Percentiles rank a stretch among this genome's conserved stretches.
These are phyloP conservation scores for Thymelicus sylvestris DNA, from an alignment of 2,888 invertebrate genomes.

Conservation along the genomic window DNA sequence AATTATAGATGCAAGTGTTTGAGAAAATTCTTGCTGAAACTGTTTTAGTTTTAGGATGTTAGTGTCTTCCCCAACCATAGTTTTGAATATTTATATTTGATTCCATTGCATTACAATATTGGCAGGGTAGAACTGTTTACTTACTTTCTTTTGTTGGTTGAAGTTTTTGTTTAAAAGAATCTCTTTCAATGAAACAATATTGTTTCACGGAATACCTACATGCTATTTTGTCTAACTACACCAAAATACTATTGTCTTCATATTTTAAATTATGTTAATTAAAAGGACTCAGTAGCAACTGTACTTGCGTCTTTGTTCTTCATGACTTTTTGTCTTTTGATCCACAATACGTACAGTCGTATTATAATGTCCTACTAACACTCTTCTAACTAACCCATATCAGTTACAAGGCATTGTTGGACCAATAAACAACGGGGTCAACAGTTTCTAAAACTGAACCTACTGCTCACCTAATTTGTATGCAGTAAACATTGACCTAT, in stretches of 20 bases:
- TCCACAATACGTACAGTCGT: not conserved
- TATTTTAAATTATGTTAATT: no score
- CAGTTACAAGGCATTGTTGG: slow-evolving; percentile 34
- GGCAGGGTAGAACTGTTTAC: no score
- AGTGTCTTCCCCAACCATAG: not conserved
- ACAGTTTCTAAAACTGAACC: slow-evolving; percentile 49
- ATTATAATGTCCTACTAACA: slow-evolving; percentile 7
- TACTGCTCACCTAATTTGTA: slow-evolving; percentile 54
- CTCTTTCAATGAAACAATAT: not conserved
- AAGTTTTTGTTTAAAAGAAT: not conserved
- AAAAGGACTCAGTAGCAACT: not conserved
- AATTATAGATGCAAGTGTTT: slow-evolving; percentile 23
- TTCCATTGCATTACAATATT: not conserved
- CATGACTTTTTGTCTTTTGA: not conserved
- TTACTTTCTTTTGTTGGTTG: not conserved
- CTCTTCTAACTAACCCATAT: slow-evolving; percentile 32
- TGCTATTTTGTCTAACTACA: no score
- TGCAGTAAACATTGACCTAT: slow-evolving; percentile 49
- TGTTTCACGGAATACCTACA: not conserved
- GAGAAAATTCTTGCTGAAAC: not conserved
- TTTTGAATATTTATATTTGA: not conserved
- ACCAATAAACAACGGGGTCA: slow-evolving; percentile 52
- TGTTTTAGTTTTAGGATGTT: slow-evolving; percentile 5
- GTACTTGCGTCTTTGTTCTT: not conserved
- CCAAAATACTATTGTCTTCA: no score